Evolutionary conservation across 2,113 vertebrate genomes (phyloP), one percentile per base, ranked within the genome.

Genomic region (Pipra filicauda): DNA sequence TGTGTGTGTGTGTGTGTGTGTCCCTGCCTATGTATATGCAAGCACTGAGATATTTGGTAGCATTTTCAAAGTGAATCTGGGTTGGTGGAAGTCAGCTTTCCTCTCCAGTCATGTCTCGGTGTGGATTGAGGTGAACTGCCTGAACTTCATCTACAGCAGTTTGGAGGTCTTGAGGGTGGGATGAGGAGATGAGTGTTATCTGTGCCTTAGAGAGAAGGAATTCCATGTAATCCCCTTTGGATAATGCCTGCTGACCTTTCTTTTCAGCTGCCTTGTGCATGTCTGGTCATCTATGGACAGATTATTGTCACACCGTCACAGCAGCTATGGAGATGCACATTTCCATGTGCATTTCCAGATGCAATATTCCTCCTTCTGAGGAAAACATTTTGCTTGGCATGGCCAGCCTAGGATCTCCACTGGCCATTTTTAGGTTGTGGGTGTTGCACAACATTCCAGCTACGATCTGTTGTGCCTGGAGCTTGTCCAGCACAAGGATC

Each of bases 21-120:
- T 13, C 21, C 14, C 30, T 27, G 15, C 0, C 0, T 21, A 2
- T 10, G 7, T 21, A 6, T 30, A 0, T 30, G 5, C 8, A 58
- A 55, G 39, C n/a, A 27, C 21, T 43, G 66, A 58, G 15, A 13
- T 48, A 11, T 31, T 74, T 74, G 26, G 20, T 41, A 73, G 12
- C 12, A 30, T 62, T 91, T 93, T 39, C 21, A 64, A 55, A 24
- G 27, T 62, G 55, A 52, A 35, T 49, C 27, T 79, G 64, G n/a
- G 57, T n/a, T 33, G 30, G 44, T 72, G 44, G 22, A 30, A 89
- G 17, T 52, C 48, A 57, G 9, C 41, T 57, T 49, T 33, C 59
- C 24, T 73, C 57, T 78, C 26, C 41, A 44, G 14, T 52, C 30
- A 5, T 1, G 5, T 80, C 31, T 84, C 2, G 0, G 5, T 64